Conservation (phyloP, 2,797 vertebrate species). For the Fistularia tabacaria region DNA sequence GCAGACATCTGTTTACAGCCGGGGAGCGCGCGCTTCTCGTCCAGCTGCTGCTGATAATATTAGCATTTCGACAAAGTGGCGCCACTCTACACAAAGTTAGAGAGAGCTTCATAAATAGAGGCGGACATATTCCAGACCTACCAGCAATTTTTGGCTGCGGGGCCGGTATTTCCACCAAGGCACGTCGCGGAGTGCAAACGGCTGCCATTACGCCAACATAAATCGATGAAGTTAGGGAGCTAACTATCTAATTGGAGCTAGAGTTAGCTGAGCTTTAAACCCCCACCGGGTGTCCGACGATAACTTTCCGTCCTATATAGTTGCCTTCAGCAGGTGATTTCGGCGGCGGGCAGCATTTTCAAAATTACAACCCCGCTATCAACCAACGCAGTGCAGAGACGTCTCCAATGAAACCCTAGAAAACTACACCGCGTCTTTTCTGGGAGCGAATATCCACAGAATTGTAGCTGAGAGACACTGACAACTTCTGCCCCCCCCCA, state of each 20-base stretch:
- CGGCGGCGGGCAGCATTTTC: background rate
- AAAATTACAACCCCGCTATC: too few relatives aligned
- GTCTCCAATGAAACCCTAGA: too few relatives aligned
- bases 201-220: constrained; percentile 56
- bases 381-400: too few relatives aligned
- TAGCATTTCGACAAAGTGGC: constrained; percentile 32
- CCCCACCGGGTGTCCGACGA: constrained; percentile 22
- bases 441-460: background rate
- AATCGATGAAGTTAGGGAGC: background rate
- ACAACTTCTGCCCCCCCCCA: constrained; percentile 5
- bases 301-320: constrained; percentile 5
- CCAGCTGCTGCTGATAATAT: background rate
- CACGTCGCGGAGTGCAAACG: constrained; percentile 61
- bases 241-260: constrained; percentile 6
- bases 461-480: background rate
- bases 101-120: background rate
- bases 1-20: too few relatives aligned
- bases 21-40: too few relatives aligned
- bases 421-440: too few relatives aligned
- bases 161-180: constrained; percentile 70
- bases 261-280: constrained; percentile 55
- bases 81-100: background rate
- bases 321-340: background rate
- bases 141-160: constrained; percentile 75
- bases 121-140: constrained; percentile 25